A percentile compares a stretch with the other conserved stretches of the same genome.
Evolutionary conservation across 1,140 invertebrate genomes (phyloP).

Genomic region (Gerris buenoi): DNA sequence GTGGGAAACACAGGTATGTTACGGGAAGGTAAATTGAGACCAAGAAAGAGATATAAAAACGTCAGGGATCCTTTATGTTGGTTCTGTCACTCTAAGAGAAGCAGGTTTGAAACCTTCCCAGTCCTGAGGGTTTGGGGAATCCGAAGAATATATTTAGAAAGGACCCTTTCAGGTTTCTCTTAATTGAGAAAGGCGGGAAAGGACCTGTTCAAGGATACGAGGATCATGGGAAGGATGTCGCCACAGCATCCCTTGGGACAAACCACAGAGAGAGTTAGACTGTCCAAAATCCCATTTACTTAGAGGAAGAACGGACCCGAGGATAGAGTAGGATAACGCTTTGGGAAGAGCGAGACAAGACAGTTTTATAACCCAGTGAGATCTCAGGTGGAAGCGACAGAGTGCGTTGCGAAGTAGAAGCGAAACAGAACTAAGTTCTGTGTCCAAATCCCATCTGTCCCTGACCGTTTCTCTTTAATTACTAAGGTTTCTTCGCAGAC

Average conservation of each 20-base stretch:
- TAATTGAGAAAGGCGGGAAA: not conserved
- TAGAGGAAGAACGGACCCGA: not conserved
- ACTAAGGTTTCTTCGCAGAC: not conserved
- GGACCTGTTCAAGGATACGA: not conserved
- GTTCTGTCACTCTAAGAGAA: no score
- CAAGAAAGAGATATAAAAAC: no score
- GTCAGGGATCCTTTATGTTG: no score
- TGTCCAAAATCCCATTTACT: not conserved
- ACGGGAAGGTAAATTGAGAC: no score
- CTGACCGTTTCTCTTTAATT: not conserved
- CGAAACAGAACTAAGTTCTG: not conserved
- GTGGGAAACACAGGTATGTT: no score
- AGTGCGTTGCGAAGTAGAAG: not conserved
- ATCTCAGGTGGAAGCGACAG: not conserved
- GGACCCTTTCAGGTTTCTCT: not conserved
- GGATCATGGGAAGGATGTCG: not conserved
- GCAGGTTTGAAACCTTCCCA: no score
- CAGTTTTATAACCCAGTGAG: not conserved
- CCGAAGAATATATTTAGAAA: not conserved
- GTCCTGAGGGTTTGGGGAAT: no score
- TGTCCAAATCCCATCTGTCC: not conserved
- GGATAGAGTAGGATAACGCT: not conserved
- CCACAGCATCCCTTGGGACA: not conserved
- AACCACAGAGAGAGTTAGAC: not conserved
- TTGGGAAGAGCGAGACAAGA: not conserved